Base-by-base conservation (phyloP, 2,888 invertebrate species). In the Notocelia uddmanniana region DNA sequence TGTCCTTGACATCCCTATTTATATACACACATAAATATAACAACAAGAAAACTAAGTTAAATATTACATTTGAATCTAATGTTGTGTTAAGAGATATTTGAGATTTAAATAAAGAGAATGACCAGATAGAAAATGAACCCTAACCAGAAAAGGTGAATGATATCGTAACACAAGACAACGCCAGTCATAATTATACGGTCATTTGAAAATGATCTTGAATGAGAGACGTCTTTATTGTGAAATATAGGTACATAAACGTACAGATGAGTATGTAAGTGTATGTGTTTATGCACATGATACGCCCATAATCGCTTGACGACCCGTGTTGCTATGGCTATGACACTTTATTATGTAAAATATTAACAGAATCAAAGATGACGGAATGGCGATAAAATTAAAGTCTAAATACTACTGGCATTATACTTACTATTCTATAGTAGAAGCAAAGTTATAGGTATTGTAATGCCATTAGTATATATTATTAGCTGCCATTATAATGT, bases 161-260 rank as follows among this genome's bases (percentile, higher is more conserved):
- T 41, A 62, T 54, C 18, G 45, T 50, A 31, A 21, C 13, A 18
- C n/a, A 60, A 60, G 54, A 54, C 54, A 54, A 54, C 19, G 68
- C 60, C 54, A 54, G 41, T 54, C 54, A 41, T 45, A 54, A 54
- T 60, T 60, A n/a, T n/a, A 54, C 60, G 26, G 68, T 60, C 54
- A 52, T 69, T 69, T 62, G 60, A 41, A 45, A 52, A 62, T 41
- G 52, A 68, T 62, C 68, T 62, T 54, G 60, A 69, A 69, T 54
- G 54, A 62, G 60, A 45, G 26, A 62, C 54, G 54, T 60, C 60
- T 54, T 41, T 18, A 63, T 52, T 52, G n/a, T 60, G 41, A 69
- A 62, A 68, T 31, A 31, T 5, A 34, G 37, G n/a, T 19, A 26
- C 13, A 50, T 50, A 58, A 60, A 26, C 5, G 5, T 26, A 26